These are phyloP conservation scores for Micromesistius poutassou DNA, from an alignment of 2,797 vertebrate genomes.

Conservation along the genomic window DNA sequence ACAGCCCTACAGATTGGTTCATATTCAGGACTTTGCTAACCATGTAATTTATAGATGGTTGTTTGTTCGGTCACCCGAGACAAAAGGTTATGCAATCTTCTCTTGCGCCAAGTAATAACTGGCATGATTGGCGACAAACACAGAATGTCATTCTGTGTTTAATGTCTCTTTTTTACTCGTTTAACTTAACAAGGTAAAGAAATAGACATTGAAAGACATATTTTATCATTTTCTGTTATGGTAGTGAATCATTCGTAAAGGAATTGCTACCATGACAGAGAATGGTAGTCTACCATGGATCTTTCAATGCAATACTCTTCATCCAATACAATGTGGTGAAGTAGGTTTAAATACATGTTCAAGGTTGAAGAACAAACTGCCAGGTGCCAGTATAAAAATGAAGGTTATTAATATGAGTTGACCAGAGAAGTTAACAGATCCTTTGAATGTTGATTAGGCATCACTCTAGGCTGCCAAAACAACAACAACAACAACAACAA, in stretches of 20 bases:
- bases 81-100: background rate
- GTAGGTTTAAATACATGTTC: background rate
- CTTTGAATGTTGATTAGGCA: background rate
- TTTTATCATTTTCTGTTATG: background rate
- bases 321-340: background rate
- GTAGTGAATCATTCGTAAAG: background rate
- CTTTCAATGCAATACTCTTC: background rate
- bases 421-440: background rate
- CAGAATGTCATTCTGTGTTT: background rate
- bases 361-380: background rate
- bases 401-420: background rate
- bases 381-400: background rate
- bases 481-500: background rate
- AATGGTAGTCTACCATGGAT: background rate
- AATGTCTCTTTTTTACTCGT: background rate
- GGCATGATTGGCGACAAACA: background rate
- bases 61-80: background rate
- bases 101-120: background rate
- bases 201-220: background rate
- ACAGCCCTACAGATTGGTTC: background rate
- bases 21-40: slow-evolving; percentile 1
- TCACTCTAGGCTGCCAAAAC: background rate
- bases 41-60: background rate
- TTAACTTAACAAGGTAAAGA: background rate
- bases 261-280: background rate